Percentiles rank a stretch among this genome's conserved stretches.
Conservation (phyloP, 2,797 vertebrate genomes). For the Spinus pinus region DNA sequence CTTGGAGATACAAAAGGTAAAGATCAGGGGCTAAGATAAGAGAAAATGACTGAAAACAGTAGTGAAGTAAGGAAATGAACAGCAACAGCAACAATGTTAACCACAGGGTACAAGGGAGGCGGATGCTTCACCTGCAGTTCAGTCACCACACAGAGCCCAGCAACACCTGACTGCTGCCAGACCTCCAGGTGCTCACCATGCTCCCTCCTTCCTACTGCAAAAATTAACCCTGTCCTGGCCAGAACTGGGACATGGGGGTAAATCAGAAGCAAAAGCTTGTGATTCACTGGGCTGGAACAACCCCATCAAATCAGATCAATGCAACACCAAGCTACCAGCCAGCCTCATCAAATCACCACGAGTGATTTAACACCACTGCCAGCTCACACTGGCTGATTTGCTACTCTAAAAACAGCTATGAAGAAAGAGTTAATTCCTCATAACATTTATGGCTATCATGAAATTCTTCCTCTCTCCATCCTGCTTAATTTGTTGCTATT, state of each 20-base stretch:
- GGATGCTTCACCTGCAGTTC: accelerated
- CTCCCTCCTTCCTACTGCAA: neutral
- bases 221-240: neutral
- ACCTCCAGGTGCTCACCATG: neutral
- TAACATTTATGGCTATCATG: neutral
- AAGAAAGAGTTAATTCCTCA: neutral
- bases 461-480: neutral
- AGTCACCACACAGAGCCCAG: neutral
- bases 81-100: neutral
- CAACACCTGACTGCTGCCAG: neutral
- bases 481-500: neutral
- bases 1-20: neutral
- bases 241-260: neutral
- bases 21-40: neutral
- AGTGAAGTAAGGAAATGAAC: neutral
- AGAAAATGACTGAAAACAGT: neutral
- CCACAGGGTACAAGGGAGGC: neutral
- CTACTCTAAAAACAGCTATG: neutral
- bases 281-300: neutral
- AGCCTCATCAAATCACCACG: neutral
- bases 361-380: neutral
- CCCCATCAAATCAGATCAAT: neutral
- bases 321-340: neutral
- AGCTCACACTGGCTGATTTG: neutral
- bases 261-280: neutral